Evolutionary conservation across 2,113 vertebrate genomes (phyloP).

Genomic region (Enhydra lutris): DNA sequence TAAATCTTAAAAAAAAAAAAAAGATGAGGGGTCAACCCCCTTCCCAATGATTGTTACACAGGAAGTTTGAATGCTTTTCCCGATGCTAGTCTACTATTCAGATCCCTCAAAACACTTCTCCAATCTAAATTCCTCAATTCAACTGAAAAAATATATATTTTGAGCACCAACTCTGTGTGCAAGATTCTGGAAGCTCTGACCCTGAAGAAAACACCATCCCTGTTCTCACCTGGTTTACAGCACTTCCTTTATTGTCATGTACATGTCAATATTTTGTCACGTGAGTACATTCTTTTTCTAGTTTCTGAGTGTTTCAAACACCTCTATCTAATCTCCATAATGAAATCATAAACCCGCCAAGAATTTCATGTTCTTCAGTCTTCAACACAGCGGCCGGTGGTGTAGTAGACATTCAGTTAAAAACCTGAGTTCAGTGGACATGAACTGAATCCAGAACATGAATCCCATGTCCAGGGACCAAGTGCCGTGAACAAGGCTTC

Average conservation of each 20-base stretch:
- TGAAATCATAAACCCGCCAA: not conserved
- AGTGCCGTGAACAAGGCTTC: not conserved
- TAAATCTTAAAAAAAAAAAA: not conserved
- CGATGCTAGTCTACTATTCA: not conserved
- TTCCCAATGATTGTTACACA: not conserved
- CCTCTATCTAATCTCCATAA: not conserved
- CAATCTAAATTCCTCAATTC: not conserved
- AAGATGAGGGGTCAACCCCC: not conserved
- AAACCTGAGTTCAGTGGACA: not conserved
- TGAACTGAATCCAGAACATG: not conserved
- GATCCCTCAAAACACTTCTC: not conserved
- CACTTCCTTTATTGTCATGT: not conserved
- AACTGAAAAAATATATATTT: not conserved
- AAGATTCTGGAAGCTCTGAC: not conserved
- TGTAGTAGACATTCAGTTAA: not conserved
- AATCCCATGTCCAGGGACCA: not conserved
- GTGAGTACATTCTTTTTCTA: not conserved
- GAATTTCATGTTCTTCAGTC: not conserved
- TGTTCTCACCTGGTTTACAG: not conserved
- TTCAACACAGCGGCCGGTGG: not conserved
- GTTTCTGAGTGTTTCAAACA: not conserved
- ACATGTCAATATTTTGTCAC: not conserved
- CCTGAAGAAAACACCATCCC: not conserved
- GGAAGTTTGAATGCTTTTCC: not conserved
- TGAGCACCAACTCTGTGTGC: not conserved